A percentile compares a stretch with the other conserved stretches of the same genome.
Evolutionary conservation across 1,140 invertebrate species (phyloP).

Genomic region (Dreissena polymorpha): DNA sequence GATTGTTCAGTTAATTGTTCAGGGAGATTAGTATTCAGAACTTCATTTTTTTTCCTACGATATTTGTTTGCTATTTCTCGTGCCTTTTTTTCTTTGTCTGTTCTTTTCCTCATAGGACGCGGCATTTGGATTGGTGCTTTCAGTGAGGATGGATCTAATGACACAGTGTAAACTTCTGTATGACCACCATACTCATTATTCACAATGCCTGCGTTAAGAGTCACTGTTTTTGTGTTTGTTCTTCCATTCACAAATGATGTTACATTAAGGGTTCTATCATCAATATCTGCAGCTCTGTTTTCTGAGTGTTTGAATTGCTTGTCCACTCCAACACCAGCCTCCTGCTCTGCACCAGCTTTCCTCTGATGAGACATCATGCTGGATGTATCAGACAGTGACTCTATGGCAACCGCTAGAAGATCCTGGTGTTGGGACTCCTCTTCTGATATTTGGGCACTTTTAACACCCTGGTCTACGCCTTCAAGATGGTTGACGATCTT

Average conservation of each 20-base stretch:
- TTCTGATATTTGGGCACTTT: slow-evolving; percentile 7
- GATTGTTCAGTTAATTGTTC: no score
- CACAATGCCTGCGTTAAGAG: slow-evolving; percentile 40
- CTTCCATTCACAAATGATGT: slow-evolving; percentile 41
- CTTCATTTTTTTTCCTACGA: slow-evolving; percentile 39
- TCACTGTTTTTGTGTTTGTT: slow-evolving; percentile 45
- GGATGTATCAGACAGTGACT: slow-evolving; percentile 37
- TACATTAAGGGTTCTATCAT: no score
- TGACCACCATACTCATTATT: slow-evolving; percentile 46
- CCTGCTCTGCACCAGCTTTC: background rate
- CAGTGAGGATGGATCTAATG: slow-evolving; percentile 35
- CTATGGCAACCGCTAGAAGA: slow-evolving; percentile 50
- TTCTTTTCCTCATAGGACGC: slow-evolving; percentile 12
- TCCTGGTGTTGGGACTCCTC: slow-evolving; percentile 51
- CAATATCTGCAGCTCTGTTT: no score
- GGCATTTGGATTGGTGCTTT: slow-evolving; percentile 40
- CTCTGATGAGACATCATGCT: slow-evolving; percentile 1
- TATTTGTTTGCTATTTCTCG: slow-evolving; percentile 37
- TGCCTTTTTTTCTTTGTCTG: slow-evolving; percentile 50
- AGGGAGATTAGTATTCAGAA: background rate
- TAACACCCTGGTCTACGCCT: background rate
- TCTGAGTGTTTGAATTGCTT: no score
- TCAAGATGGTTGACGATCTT: background rate
- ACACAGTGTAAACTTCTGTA: slow-evolving; percentile 45
- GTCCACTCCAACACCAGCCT: background rate